Percentiles rank a stretch among this genome's conserved stretches.
Evolutionary conservation across 2,888 invertebrate species (phyloP).

Genomic region (Harpagoxenus sublaevis): DNA sequence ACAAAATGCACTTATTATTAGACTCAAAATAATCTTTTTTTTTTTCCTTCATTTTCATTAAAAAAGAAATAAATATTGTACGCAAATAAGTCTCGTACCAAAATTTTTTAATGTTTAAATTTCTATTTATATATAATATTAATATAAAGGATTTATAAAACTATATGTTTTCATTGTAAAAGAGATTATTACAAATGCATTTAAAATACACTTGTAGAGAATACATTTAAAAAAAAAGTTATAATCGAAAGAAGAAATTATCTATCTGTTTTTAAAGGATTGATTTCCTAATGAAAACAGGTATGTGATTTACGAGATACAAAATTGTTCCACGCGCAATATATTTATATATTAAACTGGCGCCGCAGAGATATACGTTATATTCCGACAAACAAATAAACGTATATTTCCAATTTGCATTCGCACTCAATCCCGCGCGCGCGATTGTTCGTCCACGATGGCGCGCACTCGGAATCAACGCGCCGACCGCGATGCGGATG

Average conservation of each 20-base stretch:
- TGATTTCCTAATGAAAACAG: neutral
- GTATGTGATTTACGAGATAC: neutral
- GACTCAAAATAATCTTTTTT: neutral
- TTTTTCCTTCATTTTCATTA: neutral
- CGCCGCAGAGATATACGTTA: conserved; percentile 12
- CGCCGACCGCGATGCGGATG: conserved; percentile 74
- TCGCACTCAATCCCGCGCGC: conserved; percentile 52
- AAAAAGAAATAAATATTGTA: neutral
- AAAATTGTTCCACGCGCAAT: conserved; percentile 21
- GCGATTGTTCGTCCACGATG: conserved; percentile 72
- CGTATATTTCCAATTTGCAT: conserved; percentile 62
- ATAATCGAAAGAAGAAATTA: neutral
- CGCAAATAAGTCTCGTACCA: neutral
- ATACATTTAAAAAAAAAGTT: neutral
- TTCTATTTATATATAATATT: neutral
- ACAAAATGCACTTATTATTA: neutral
- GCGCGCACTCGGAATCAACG: conserved; percentile 62
- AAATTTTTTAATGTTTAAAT: neutral
- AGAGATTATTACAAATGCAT: neutral
- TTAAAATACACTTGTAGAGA: neutral
- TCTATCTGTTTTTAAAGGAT: neutral
- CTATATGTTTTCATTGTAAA: neutral
- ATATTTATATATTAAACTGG: conserved; percentile 41
- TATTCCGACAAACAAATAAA: conserved; percentile 57
- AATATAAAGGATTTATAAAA: neutral